These are phyloP conservation scores for Calliphora vomitoria DNA, from an alignment of 2,888 invertebrate genomes.

Conservation along the genomic window DNA sequence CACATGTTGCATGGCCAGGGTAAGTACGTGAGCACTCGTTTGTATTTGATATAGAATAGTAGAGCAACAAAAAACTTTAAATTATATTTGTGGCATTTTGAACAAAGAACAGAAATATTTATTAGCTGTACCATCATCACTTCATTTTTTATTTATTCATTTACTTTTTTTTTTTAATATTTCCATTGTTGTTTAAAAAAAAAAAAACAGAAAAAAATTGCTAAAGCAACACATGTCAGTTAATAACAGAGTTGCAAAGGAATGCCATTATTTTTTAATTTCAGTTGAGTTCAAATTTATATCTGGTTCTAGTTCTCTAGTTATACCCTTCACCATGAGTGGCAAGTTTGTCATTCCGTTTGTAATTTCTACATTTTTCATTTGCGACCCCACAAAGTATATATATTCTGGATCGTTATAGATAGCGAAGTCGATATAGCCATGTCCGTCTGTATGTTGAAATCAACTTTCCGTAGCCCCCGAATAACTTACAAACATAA, in stretches of 20 bases:
- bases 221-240: slow-evolving; percentile 66
- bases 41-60: slow-evolving; percentile 4
- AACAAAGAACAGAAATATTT: slow-evolving; percentile 62
- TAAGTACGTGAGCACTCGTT: slow-evolving; percentile 76
- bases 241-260: slow-evolving; percentile 39
- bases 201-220: slow-evolving; percentile 1
- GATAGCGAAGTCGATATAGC: no score
- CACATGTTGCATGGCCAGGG: slow-evolving; percentile 84
- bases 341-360: no score
- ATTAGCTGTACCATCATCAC: slow-evolving; percentile 68
- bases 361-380: no score
- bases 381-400: no score
- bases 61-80: slow-evolving; percentile 21
- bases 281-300: neutral
- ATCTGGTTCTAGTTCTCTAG: no score
- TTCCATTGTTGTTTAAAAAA: slow-evolving; percentile 27
- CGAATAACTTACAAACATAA: no score
- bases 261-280: neutral
- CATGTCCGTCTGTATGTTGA: no score
- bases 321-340: no score
- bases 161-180: slow-evolving; percentile 21
- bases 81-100: slow-evolving; percentile 35
- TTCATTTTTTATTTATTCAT: slow-evolving; percentile 39
- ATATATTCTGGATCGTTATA: no score
- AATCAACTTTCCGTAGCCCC: no score